Evolutionary conservation across 2,888 invertebrate species (phyloP), one percentile per base, ranked within the genome.

Genomic region (Stegophylla sp.): DNA sequence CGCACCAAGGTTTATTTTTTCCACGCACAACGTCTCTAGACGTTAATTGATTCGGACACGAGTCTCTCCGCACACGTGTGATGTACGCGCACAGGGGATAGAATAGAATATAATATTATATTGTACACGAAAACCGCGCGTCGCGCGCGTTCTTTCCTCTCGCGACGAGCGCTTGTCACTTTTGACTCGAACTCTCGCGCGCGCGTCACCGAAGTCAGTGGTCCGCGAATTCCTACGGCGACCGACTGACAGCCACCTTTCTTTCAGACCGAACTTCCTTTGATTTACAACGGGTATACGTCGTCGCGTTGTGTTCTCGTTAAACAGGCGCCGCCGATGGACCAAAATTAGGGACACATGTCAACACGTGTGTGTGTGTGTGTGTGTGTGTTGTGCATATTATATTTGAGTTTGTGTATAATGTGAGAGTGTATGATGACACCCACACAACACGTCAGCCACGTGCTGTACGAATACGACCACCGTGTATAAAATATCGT

Each of bases 281-380:
- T 79, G 79, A 79, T 79, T 69, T 77, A 77, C 74, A n/a, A n/a
- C 75, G 75, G 23, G 20, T n/a, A 26, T 41, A 23, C n/a, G 73
- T 26, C 17, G 45, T 28, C 20, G 0, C 12, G 26, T n/a, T 13
- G 15, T 23, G 34, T 34, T 43, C 26, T 61, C 28, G 59, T 71
- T 71, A 63, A 79, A 79, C 59, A 41, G 79, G 71, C 79, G 79
- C 71, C 79, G 41, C 34, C n/a, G 45, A 59, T 28, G 28, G 48
- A 51, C 56, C 59, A 79, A 79, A n/a, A 79, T 79, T 79, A 71
- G 41, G 51, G 79, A 79, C 79, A 79, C 48, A 79, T 77, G 77
- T 77, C 69, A 77, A 59, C 79, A 41, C 45, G 79, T 61, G 51
- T 48, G 28, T 45, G 10, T 12, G 51, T 34, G 61, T 5, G 61